phyloP scores from a whole-genome alignment of 2,113 vertebrate genomes.

The Ageneiosus marmoratus region DNA sequence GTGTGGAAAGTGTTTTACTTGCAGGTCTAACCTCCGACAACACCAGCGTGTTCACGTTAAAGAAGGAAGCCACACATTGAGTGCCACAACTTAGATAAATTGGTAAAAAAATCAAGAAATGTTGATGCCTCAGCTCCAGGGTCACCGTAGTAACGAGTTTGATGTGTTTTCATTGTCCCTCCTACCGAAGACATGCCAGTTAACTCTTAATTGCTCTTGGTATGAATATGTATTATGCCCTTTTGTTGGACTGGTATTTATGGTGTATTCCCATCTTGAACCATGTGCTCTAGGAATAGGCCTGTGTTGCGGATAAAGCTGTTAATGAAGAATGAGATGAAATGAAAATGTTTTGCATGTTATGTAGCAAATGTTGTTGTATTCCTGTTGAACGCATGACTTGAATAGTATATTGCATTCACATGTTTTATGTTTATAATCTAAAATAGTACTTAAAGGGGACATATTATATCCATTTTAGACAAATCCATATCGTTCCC shows the following conservation, averaged over 20 bases:
- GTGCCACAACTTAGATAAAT: neutral
- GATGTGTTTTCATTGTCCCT: neutral
- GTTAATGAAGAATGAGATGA: neutral
- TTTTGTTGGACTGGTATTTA: neutral
- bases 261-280: slow-evolving; percentile 6
- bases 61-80: neutral
- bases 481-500: no score
- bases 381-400: slow-evolving; percentile 1
- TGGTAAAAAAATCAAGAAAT: neutral
- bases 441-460: neutral
- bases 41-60: slow-evolving; percentile 1
- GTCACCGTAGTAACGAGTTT: neutral
- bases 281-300: neutral
- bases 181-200: neutral
- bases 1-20: slow-evolving; percentile 17
- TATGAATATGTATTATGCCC: neutral
- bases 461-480: no score
- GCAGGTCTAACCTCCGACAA: slow-evolving; percentile 20
- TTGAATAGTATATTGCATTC: neutral
- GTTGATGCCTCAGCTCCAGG: neutral
- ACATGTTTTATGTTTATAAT: neutral
- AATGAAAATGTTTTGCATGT: slow-evolving; percentile 9
- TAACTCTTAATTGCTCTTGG: neutral
- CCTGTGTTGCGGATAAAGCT: neutral
- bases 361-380: slow-evolving; percentile 16